A percentile compares a stretch with the other conserved stretches of the same genome.
Evolutionary conservation across 2,797 vertebrate genomes (phyloP).

Genomic region (Tinamus major): DNA sequence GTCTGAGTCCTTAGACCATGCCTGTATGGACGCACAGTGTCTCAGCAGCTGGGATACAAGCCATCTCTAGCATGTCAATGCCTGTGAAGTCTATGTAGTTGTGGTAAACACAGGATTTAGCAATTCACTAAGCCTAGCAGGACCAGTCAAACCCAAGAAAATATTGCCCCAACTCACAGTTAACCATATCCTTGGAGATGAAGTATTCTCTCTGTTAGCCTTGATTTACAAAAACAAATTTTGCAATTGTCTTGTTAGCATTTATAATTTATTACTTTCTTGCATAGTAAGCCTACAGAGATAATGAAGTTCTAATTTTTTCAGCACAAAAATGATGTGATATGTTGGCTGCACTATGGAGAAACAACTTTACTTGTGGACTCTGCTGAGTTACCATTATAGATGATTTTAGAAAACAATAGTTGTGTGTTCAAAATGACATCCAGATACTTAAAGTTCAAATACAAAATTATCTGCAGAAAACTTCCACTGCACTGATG

Average conservation of each 20-base stretch:
- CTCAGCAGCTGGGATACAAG: neutral
- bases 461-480: neutral
- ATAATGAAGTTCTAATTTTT: neutral
- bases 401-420: neutral
- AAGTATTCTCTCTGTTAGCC: neutral
- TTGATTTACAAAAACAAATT: neutral
- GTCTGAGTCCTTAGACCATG: neutral
- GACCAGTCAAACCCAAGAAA: neutral
- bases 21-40: accelerated
- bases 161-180: neutral
- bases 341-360: neutral
- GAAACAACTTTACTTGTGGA: neutral
- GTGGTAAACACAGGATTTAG: neutral
- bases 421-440: neutral
- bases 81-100: neutral
- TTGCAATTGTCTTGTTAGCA: neutral
- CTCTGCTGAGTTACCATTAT: neutral
- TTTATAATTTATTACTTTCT: neutral
- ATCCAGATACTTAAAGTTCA: neutral
- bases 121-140: neutral
- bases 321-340: neutral
- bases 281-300: neutral
- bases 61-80: neutral
- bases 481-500: conserved; percentile 25
- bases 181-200: conserved; percentile 1